Evolutionary conservation across 2,797 vertebrate species (phyloP).

Genomic region (Australoheros facetus): DNA sequence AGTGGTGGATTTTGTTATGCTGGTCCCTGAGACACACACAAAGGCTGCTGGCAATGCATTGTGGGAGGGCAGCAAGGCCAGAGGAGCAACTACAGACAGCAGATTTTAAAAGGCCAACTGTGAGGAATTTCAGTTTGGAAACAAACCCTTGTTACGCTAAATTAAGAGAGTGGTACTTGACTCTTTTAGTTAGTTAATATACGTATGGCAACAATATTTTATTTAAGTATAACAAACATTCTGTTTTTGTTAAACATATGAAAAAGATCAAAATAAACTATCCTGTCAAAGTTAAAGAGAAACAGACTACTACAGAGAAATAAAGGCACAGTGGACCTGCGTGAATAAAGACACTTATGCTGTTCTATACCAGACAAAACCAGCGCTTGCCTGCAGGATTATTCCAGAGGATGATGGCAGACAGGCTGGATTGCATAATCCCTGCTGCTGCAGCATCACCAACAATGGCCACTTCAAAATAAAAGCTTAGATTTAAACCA

Average conservation of each 20-base stretch:
- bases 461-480: not conserved
- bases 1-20: constrained; percentile 20
- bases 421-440: constrained; percentile 42
- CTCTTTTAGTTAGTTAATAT: no score
- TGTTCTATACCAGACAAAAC: not conserved
- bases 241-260: not conserved
- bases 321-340: not conserved
- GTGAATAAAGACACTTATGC: not conserved
- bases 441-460: constrained; percentile 10
- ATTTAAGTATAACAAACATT: no score
- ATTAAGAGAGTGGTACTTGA: rapidly evolving
- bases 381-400: constrained; percentile 2
- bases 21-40: constrained; percentile 2
- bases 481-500: not conserved
- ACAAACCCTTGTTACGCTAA: rapidly evolving
- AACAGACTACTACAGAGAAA: not conserved
- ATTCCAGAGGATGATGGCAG: constrained; percentile 20
- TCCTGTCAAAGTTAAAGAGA: not conserved
- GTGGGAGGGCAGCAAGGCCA: constrained; percentile 36
- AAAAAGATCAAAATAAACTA: not conserved
- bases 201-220: not conserved
- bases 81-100: constrained; percentile 26
- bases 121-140: not conserved
- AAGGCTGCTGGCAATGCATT: constrained; percentile 58
- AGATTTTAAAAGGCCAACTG: constrained; percentile 23